Base-by-base conservation (phyloP, 2,797 vertebrate genomes). In the Gorsachius magnificus region DNA sequence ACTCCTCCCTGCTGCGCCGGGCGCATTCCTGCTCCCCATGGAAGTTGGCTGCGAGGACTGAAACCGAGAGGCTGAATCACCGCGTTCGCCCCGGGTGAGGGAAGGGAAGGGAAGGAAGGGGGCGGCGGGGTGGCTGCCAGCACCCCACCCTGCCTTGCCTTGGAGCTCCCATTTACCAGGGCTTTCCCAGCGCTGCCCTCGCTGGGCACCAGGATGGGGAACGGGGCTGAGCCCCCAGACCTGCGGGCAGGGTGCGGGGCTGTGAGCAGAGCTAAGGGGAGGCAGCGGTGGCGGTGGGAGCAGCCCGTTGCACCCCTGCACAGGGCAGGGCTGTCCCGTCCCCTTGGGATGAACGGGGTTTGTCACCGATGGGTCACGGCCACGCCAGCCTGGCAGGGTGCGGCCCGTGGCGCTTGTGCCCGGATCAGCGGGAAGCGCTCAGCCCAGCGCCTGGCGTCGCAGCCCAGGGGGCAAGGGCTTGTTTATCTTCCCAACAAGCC, bases 11-110 rank as follows among this genome's bases (percentile, higher is more conserved):
- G 94, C 76, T 10, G 9, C 22, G 58, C 65, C 26, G 33, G 53
- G 53, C 6, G 25, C 57, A 4, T 18, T 93, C 91, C 95, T 4
- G n/a, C 81, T 81, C 65, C 9, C 22, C 33, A 0, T 69, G 85
- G 80, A 72, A 69, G 57, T 89, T 97, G 97, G 97, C 96, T 92
- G 24, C 21, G 45, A 95, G 93, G 84, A 93, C 85, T 93, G 96
- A 97, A 97, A 97, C 97, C 76, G 35, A 88, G 94, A 87, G 70
- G 70, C 87, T 97, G 97, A 97, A 96, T 97, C 97, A 97, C 71
- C 16, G 96, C 97, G 36, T 96, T 93, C 31, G 74, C 93, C 96
- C 57, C 83, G 18, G 36, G 36, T 38, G 36, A 38, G 36, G 91
- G 80, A 89, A 88, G 95, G 92, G 92, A 87, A 87, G 87, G 91